Conservation (phyloP, 2,113 vertebrate genomes). For the Halcyon senegalensis region DNA sequence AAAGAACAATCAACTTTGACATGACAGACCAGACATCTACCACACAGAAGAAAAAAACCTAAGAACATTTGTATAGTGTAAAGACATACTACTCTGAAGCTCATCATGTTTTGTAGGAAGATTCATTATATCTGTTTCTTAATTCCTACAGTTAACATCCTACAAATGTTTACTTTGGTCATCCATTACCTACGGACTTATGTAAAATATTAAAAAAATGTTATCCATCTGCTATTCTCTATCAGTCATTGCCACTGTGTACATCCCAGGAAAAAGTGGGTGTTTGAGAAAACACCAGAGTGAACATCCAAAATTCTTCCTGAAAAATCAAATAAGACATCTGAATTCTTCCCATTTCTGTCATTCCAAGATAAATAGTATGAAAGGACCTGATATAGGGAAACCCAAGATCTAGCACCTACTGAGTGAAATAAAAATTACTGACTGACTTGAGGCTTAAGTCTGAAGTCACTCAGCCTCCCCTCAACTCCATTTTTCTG, state of each 20-base stretch:
- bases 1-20: not conserved
- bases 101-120: not conserved
- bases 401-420: not conserved
- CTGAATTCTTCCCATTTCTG: not conserved
- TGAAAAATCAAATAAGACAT: not conserved
- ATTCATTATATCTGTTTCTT: not conserved
- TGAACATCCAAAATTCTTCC: not conserved
- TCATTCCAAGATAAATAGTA: not conserved
- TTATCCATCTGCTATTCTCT: not conserved
- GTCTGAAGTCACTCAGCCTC: not conserved
- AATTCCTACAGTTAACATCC: not conserved
- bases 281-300: not conserved
- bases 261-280: not conserved
- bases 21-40: not conserved
- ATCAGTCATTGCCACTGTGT: fast-evolving
- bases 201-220: not conserved
- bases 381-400: not conserved
- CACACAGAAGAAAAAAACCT: not conserved
- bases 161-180: not conserved
- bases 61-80: not conserved
- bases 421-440: not conserved
- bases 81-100: not conserved
- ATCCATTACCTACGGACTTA: not conserved
- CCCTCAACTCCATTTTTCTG: not conserved
- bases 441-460: not conserved